Percentiles rank a stretch among this genome's conserved stretches.
These are phyloP conservation scores for Lasioglossum figueresi DNA, from an alignment of 2,888 invertebrate species.

Conservation along the genomic window DNA sequence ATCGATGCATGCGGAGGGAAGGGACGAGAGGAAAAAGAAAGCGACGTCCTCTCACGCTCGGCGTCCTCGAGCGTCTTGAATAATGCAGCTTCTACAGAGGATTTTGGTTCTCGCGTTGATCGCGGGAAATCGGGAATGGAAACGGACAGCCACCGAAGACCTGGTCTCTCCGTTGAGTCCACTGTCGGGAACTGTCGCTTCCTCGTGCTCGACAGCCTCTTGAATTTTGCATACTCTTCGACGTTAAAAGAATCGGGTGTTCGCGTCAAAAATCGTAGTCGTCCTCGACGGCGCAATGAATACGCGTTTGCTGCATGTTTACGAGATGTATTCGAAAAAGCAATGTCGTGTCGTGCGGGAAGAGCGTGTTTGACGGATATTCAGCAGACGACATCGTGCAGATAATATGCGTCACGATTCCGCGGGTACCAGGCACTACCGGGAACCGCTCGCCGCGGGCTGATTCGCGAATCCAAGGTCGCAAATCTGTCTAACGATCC, in stretches of 20 bases:
- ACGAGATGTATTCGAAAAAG: not conserved
- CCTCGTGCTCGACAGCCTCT: not conserved
- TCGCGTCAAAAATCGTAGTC: not conserved
- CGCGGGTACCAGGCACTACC: slow-evolving; percentile 31
- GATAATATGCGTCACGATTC: slow-evolving; percentile 47
- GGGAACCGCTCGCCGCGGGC: slow-evolving; percentile 28
- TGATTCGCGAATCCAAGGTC: slow-evolving; percentile 55
- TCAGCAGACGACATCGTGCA: slow-evolving; percentile 11
- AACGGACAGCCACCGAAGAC: not conserved
- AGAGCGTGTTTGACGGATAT: not conserved
- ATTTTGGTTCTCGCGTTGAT: slow-evolving; percentile 14
- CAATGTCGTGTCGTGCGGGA: not conserved
- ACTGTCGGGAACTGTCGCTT: not conserved
- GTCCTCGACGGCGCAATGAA: not conserved
- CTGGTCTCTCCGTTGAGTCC: not conserved
- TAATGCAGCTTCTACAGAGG: slow-evolving; percentile 1
- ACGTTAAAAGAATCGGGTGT: not conserved
- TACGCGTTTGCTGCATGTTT: not conserved
- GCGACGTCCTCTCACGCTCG: not conserved
- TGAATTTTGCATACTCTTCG: slow-evolving; percentile 1
- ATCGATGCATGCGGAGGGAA: not conserved
- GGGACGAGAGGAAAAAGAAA: not conserved
- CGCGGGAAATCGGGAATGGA: slow-evolving; percentile 30
- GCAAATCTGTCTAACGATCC: slow-evolving; percentile 51
- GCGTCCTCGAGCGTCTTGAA: slow-evolving; percentile 16